These are phyloP conservation scores for Python bivittatus DNA, from an alignment of 2,113 vertebrate genomes.

Conservation along the genomic window DNA sequence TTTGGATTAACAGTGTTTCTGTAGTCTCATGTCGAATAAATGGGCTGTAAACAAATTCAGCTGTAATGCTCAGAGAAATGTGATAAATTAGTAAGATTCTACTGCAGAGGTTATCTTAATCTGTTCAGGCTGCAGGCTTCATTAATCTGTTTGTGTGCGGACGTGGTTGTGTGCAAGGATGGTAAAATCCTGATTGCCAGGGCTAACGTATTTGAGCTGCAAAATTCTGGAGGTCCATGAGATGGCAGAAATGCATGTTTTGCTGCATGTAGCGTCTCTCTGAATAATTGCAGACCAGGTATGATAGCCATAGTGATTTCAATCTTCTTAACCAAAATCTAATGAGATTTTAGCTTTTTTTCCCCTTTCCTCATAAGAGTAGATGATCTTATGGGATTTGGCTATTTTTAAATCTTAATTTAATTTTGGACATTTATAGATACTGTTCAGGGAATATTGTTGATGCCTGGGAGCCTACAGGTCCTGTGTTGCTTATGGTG, in stretches of 20 bases:
- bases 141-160: no score
- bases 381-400: background rate
- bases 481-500: background rate
- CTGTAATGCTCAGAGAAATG: background rate
- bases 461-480: background rate
- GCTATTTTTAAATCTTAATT: background rate
- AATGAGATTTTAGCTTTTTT: background rate
- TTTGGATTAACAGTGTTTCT: background rate
- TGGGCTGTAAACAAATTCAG: background rate
- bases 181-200: background rate
- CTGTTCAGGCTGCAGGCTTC: background rate
- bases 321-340: background rate
- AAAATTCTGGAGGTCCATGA: background rate
- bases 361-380: background rate
- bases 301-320: background rate
- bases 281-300: background rate
- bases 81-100: background rate
- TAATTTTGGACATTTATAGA: background rate
- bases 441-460: background rate
- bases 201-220: background rate
- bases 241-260: background rate
- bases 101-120: no score
- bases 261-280: background rate
- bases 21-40: background rate
- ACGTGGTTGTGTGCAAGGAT: background rate